Percentiles rank a stretch among this genome's conserved stretches.
Conservation (phyloP, 2,113 vertebrate genomes). For the Illadopsis cleaveri region DNA sequence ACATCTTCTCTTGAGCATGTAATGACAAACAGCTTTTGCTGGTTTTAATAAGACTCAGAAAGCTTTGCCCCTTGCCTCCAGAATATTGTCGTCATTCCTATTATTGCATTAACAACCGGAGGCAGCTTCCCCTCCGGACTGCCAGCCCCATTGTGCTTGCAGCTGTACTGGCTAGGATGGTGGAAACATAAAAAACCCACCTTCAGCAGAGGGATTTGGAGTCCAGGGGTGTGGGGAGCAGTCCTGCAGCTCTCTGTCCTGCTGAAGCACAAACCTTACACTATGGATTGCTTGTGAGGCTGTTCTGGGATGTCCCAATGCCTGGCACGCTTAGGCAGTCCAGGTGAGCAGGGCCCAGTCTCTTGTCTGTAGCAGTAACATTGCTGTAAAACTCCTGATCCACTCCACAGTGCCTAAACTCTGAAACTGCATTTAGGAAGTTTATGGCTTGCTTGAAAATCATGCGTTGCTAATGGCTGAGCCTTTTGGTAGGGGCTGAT, state of each 20-base stretch:
- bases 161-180: background rate
- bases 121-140: background rate
- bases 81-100: slow-evolving; percentile 27
- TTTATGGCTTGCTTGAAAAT: background rate
- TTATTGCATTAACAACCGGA: slow-evolving; percentile 24
- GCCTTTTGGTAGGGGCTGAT: slow-evolving; percentile 20
- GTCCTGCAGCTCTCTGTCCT: background rate
- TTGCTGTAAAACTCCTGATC: background rate
- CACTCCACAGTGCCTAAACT: background rate
- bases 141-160: background rate
- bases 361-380: background rate
- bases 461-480: slow-evolving; percentile 1
- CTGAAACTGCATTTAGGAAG: background rate
- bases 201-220: background rate
- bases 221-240: background rate
- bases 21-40: slow-evolving; percentile 59
- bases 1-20: slow-evolving; percentile 29
- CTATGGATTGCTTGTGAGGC: background rate
- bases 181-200: background rate
- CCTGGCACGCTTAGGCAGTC: background rate
- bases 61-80: slow-evolving; percentile 45
- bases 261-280: background rate
- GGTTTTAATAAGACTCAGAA: slow-evolving; percentile 47
- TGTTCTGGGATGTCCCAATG: background rate
- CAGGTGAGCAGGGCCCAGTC: background rate